Evolutionary conservation across 2,888 invertebrate species (phyloP).

Genomic region (Trachelus troglodyta): DNA sequence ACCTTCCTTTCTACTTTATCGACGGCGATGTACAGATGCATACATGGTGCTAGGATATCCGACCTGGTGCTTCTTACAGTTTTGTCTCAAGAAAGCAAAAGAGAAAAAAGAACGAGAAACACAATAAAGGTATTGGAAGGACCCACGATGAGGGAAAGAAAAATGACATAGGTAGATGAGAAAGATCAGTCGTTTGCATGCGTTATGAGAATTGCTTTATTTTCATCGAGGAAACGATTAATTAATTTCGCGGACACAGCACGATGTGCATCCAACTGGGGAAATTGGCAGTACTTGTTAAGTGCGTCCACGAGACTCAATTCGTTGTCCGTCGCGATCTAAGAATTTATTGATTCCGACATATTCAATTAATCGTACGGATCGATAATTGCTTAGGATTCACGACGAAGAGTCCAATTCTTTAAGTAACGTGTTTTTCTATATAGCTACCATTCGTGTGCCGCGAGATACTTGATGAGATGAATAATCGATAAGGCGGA

Average conservation of each 20-base stretch:
- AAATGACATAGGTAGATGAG: not conserved
- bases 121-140: not conserved
- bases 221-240: not conserved
- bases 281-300: not conserved
- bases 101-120: not conserved
- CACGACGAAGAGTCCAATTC: not conserved
- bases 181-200: not conserved
- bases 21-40: not conserved
- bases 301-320: not conserved
- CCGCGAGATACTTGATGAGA: not conserved
- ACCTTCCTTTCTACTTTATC: not conserved
- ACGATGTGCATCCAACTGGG: not conserved
- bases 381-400: not conserved
- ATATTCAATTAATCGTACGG: not conserved
- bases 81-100: not conserved
- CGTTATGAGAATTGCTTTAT: not conserved
- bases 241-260: not conserved
- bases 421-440: not conserved
- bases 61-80: slow-evolving; percentile 37
- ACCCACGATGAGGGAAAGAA: not conserved
- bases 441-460: not conserved
- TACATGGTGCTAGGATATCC: slow-evolving; percentile 44
- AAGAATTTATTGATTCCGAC: not conserved
- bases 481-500: not conserved
- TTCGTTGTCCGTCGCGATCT: not conserved